Evolutionary conservation across 2,888 invertebrate species (phyloP).

Genomic region (Pachymerium ferrugineum): DNA sequence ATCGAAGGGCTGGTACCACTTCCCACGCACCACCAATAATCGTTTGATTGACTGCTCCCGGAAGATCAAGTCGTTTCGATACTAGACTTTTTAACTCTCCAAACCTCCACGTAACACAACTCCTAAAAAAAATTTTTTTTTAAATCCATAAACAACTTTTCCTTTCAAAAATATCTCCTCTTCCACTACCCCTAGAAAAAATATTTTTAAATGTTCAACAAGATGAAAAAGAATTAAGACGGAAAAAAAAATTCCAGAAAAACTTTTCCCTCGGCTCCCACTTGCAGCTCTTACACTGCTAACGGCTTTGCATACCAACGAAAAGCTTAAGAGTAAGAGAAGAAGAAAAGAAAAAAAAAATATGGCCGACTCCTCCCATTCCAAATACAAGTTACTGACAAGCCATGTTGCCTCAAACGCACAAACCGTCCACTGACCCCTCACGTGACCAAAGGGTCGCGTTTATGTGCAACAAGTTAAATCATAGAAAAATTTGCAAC

Average conservation of each 20-base stretch:
- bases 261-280: neutral
- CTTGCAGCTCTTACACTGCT: neutral
- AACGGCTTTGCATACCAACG: slow-evolving; percentile 8
- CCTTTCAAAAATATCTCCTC: no score
- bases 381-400: slow-evolving; percentile 1
- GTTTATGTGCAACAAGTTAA: neutral
- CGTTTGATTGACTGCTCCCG: neutral
- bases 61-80: neutral
- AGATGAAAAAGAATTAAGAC: neutral
- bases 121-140: neutral
- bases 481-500: no score
- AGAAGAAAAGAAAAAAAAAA: neutral
- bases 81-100: neutral
- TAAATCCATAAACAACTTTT: no score
- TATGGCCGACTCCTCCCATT: slow-evolving; percentile 7
- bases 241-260: no score
- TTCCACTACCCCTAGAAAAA: no score
- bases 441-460: neutral
- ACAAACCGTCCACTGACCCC: slow-evolving; percentile 12
- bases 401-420: neutral
- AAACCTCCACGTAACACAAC: neutral
- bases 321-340: slow-evolving; percentile 13
- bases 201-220: neutral
- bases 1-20: neutral
- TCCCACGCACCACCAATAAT: neutral